These are phyloP conservation scores for Ictalurus punctatus DNA, from an alignment of 2,113 vertebrate species.

Conservation along the genomic window DNA sequence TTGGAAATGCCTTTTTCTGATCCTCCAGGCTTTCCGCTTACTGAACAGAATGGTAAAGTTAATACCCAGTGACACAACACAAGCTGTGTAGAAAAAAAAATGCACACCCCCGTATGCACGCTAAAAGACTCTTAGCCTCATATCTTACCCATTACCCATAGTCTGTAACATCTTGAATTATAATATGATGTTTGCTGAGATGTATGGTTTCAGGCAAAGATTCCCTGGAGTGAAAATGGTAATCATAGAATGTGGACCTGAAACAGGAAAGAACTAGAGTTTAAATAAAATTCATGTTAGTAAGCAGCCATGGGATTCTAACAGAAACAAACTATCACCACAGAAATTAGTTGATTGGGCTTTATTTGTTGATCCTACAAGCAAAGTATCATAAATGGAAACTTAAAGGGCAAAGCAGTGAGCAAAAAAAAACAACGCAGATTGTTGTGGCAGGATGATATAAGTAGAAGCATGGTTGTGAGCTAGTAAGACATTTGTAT, in stretches of 20 bases:
- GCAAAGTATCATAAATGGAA: conserved; percentile 34
- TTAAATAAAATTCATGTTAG: conserved; percentile 10
- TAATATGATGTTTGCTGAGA: conserved; percentile 28
- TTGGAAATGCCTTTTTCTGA: conserved; percentile 34
- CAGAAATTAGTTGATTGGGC: not conserved
- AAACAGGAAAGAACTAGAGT: not conserved
- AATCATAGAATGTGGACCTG: conserved; percentile 4
- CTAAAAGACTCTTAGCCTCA: conserved; percentile 27
- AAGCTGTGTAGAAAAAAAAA: conserved; percentile 19
- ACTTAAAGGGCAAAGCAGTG: conserved; percentile 9
- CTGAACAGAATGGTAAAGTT: conserved; percentile 44
- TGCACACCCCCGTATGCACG: conserved; percentile 3
- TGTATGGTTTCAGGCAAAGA: conserved; percentile 3
- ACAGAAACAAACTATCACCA: not conserved
- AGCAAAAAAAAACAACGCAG: conserved; percentile 10
- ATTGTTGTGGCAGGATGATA: conserved; percentile 32
- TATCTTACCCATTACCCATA: conserved; percentile 25
- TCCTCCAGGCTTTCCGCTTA: conserved; percentile 30
- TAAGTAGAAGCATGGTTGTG: conserved; percentile 49
- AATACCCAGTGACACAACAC: conserved; percentile 39
- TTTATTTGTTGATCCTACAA: not conserved
- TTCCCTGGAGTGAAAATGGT: conserved; percentile 1
- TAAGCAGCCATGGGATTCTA: not conserved
- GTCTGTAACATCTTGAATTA: conserved; percentile 31
- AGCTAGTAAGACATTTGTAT: conserved; percentile 59